These are phyloP conservation scores for Lycocerus yunnanus DNA, from an alignment of 2,888 invertebrate species.

Conservation along the genomic window DNA sequence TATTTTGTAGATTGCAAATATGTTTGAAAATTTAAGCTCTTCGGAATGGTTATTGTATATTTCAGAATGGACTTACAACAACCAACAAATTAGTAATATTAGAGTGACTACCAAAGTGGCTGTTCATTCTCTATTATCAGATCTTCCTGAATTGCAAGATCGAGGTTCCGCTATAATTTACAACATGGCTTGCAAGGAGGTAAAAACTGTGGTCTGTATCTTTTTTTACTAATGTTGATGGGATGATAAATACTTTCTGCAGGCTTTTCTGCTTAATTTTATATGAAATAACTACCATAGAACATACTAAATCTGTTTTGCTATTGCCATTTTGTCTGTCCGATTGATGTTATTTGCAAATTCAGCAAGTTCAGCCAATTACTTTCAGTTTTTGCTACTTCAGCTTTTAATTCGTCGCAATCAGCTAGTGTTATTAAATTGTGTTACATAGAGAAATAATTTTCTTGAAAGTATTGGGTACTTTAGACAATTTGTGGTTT, in stretches of 20 bases:
- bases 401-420: neutral
- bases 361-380: neutral
- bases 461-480: slow-evolving; percentile 38
- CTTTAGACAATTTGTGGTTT: slow-evolving; percentile 58
- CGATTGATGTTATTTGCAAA: neutral
- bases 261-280: neutral
- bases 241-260: neutral
- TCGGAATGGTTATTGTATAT: slow-evolving; percentile 94
- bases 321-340: neutral
- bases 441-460: neutral
- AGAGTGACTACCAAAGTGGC: slow-evolving; percentile 89
- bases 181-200: slow-evolving; percentile 94
- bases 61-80: slow-evolving; percentile 85
- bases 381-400: neutral
- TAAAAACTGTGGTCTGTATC: slow-evolving; percentile 95
- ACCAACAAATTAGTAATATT: slow-evolving; percentile 82
- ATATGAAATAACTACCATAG: neutral
- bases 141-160: slow-evolving; percentile 73
- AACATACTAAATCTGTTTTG: neutral
- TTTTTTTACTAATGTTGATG: slow-evolving; percentile 35
- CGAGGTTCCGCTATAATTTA: slow-evolving; percentile 85
- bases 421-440: neutral
- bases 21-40: slow-evolving; percentile 86
- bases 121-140: slow-evolving; percentile 81
- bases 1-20: slow-evolving; percentile 75